A percentile compares a stretch with the other conserved stretches of the same genome.
Conservation (phyloP, 2,888 invertebrate genomes). For the Pseudolycoriella hygida region DNA sequence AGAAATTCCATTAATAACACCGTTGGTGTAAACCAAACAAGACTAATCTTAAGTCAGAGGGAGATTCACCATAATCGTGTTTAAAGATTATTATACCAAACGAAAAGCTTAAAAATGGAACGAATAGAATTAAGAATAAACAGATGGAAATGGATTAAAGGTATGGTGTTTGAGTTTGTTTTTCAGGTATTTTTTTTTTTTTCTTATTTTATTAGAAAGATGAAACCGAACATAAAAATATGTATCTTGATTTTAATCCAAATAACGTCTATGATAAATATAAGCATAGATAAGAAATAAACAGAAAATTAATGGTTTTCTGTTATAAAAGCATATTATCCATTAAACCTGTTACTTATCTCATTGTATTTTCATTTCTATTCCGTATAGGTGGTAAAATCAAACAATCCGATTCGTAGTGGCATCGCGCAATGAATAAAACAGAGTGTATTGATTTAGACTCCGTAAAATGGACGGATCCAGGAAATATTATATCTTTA, state of each 20-base stretch:
- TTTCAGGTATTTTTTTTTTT: no score
- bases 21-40: background rate
- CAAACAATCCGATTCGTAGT: constrained; percentile 33
- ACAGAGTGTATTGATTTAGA: constrained; percentile 65
- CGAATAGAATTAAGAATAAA: constrained; percentile 5
- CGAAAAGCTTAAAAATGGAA: constrained; percentile 5
- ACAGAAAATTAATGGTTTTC: background rate
- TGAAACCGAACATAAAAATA: background rate
- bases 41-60: background rate
- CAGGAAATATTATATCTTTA: constrained; percentile 55
- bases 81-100: background rate
- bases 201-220: background rate
- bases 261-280: background rate
- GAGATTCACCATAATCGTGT: background rate
- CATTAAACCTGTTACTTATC: background rate
- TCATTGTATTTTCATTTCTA: background rate
- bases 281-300: background rate
- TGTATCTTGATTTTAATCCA: background rate
- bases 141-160: constrained; percentile 7
- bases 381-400: constrained; percentile 22
- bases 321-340: background rate
- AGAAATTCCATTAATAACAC: background rate
- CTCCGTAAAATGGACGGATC: constrained; percentile 69
- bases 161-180: background rate
- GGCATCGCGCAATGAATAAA: constrained; percentile 55